Evolutionary conservation across 2,113 vertebrate genomes (phyloP).

Genomic region (Dicerorhinus sumatrensis): DNA sequence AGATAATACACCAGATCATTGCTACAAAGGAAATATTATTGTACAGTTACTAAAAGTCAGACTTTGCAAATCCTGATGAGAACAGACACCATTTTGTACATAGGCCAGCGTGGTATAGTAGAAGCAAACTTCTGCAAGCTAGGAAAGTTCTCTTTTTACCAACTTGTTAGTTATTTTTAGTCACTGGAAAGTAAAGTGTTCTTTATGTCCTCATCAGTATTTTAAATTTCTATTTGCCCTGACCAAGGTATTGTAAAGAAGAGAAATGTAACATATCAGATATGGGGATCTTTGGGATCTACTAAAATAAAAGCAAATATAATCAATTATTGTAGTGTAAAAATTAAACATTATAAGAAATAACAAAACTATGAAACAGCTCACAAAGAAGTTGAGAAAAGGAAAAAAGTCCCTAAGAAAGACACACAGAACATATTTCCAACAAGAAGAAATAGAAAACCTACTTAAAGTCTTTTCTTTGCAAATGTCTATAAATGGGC

Average conservation of each 20-base stretch:
- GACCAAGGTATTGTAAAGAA: neutral
- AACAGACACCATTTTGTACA: neutral
- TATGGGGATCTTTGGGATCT: neutral
- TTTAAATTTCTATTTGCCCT: neutral
- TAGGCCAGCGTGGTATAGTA: rapidly evolving
- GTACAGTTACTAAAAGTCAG: neutral
- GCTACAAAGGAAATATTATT: neutral
- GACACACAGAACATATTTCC: neutral
- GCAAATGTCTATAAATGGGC: neutral
- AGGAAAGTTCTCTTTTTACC: neutral
- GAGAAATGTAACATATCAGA: neutral
- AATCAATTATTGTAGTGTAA: neutral
- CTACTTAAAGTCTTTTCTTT: neutral
- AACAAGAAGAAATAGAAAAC: neutral
- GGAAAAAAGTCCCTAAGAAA: rapidly evolving
- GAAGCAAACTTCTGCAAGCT: neutral
- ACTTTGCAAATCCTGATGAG: neutral
- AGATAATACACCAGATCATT: neutral
- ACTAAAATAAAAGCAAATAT: neutral
- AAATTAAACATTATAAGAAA: neutral
- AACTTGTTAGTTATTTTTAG: neutral
- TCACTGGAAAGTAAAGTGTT: neutral
- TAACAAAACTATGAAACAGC: neutral
- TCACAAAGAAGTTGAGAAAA: neutral
- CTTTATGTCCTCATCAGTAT: neutral